A percentile compares a stretch with the other conserved stretches of the same genome.
Evolutionary conservation across 2,888 invertebrate genomes (phyloP).

Genomic region (Corbicula japonica): DNA sequence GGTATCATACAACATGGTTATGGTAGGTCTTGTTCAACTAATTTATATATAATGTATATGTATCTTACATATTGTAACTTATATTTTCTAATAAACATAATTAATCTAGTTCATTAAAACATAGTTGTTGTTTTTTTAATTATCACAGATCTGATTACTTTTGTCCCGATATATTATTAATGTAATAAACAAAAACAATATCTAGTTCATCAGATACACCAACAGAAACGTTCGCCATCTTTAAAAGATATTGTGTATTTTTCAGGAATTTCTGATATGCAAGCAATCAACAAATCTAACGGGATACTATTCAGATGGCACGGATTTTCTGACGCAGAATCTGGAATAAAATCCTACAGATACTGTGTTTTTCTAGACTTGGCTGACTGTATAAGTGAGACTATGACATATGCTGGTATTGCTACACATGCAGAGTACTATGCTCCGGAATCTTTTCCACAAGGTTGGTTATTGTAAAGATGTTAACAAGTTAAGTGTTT

Average conservation of each 20-base stretch:
- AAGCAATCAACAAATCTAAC: conserved; percentile 11
- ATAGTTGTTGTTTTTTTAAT: too few species aligned
- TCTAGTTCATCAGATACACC: too few species aligned
- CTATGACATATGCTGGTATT: conserved; percentile 20
- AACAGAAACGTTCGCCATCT: too few species aligned
- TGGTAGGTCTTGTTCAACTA: conserved; percentile 26
- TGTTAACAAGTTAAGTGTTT: too few species aligned
- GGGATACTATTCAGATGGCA: conserved; percentile 29
- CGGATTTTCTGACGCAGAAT: conserved; percentile 39
- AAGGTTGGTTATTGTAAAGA: too few species aligned
- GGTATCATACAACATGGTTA: conserved; percentile 48
- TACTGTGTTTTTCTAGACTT: conserved; percentile 13
- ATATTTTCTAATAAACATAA: too few species aligned
- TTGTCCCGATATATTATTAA: too few species aligned
- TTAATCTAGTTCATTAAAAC: too few species aligned
- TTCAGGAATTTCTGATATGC: conserved; percentile 28
- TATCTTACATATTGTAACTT: not conserved
- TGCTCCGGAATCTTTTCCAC: not conserved
- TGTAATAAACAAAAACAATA: too few species aligned
- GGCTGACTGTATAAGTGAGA: conserved; percentile 7
- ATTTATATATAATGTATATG: too few species aligned
- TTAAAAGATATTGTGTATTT: too few species aligned
- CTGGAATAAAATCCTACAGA: conserved; percentile 31
- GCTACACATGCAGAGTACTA: not conserved
- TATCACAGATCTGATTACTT: too few species aligned